Percentiles rank a stretch among this genome's conserved stretches.
Conservation (phyloP, 2,113 vertebrate species). For the Oncorhynchus mykiss region DNA sequence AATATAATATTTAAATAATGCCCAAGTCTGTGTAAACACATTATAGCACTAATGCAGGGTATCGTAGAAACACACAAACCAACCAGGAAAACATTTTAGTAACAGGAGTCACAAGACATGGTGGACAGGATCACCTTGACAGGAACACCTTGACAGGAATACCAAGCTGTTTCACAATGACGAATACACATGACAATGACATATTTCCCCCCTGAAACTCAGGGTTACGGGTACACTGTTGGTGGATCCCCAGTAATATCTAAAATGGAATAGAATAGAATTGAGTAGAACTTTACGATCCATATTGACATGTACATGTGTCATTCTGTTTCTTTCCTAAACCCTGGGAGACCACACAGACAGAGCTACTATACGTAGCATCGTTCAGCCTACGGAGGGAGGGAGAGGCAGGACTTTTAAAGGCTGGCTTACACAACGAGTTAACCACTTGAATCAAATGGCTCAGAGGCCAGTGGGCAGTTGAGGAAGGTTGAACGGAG, state of each 20-base stretch:
- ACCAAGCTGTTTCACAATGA: too few species aligned
- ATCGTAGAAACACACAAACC: neutral
- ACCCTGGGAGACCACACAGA: too few species aligned
- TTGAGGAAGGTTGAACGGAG: neutral
- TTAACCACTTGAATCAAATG: constrained; percentile 61
- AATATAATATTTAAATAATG: neutral
- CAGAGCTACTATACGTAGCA: too few species aligned
- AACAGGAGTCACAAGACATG: neutral
- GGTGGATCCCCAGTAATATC: too few species aligned
- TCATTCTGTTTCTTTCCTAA: too few species aligned
- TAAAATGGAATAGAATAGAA: too few species aligned
- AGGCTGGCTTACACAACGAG: constrained; percentile 57
- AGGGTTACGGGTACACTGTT: too few species aligned
- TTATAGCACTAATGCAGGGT: constrained; percentile 4
- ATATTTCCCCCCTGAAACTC: too few species aligned
- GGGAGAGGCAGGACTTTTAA: constrained; percentile 60
- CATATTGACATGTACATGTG: too few species aligned
- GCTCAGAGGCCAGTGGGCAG: constrained; percentile 6
- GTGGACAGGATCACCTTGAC: neutral
- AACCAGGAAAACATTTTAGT: constrained; percentile 2
- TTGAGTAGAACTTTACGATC: too few species aligned
- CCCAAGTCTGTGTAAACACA: constrained; percentile 25
- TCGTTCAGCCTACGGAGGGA: constrained; percentile 14
- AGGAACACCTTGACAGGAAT: neutral
- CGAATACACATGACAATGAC: too few species aligned